Conservation (phyloP, 2,797 vertebrate species). For the Lagorchestes hirsutus region DNA sequence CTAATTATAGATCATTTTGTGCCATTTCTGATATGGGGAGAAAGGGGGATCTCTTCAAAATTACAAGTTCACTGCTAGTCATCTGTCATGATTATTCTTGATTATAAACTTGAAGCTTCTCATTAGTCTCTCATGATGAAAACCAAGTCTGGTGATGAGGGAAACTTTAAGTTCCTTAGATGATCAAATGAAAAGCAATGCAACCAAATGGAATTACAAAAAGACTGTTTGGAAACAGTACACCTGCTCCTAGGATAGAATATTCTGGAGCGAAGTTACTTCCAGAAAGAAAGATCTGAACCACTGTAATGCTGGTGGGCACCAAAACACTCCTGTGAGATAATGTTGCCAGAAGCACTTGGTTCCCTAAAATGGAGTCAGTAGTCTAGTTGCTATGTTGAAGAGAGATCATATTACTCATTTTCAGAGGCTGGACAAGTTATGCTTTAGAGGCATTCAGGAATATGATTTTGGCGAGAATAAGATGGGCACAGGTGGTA, state of each 20-base stretch:
- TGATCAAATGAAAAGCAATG: conserved; percentile 11
- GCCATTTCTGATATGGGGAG: neutral
- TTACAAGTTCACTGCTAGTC: conserved; percentile 15
- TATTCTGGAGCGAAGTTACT: neutral
- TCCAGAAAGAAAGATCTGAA: conserved; percentile 22
- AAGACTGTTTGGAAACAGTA: neutral
- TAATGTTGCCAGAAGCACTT: neutral
- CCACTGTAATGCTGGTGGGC: neutral
- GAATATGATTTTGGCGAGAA: conserved; percentile 58
- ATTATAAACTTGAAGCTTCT: neutral
- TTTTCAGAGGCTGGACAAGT: conserved; percentile 48
- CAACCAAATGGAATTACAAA: conserved; percentile 1
- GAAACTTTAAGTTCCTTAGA: neutral
- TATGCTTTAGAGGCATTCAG: conserved; percentile 21
- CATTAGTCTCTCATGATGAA: neutral
- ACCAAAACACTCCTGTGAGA: neutral
- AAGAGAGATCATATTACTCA: neutral
- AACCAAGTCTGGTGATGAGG: neutral
- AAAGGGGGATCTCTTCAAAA: conserved; percentile 29
- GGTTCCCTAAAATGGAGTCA: neutral
- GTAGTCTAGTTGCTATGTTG: neutral
- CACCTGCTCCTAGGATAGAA: accelerated
- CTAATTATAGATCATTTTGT: neutral
- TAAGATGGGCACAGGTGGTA: conserved; percentile 67
- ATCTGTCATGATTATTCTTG: conserved; percentile 36